These are phyloP conservation scores for Epirrhoe tristata DNA, from an alignment of 2,888 invertebrate species.

Conservation along the genomic window DNA sequence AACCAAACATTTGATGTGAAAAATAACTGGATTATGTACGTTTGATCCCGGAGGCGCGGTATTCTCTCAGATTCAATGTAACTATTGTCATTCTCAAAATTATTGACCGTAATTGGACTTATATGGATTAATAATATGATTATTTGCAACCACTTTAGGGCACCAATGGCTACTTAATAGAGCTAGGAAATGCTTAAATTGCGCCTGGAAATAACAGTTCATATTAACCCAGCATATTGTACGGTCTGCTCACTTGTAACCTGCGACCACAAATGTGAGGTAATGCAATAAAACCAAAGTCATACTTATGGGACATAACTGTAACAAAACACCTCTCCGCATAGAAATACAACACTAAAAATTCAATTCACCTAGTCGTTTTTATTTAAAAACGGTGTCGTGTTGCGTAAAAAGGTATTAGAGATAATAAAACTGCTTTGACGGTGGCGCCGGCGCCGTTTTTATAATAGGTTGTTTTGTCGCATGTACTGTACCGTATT, in stretches of 20 bases:
- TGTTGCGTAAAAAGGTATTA: constrained; percentile 60
- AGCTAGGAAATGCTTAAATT: no score
- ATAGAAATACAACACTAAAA: constrained; percentile 70
- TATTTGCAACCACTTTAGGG: no score
- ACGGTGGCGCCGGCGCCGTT: constrained; percentile 57
- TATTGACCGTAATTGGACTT: no score
- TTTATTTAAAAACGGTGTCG: constrained; percentile 61
- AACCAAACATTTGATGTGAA: not conserved
- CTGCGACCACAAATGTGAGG: not conserved
- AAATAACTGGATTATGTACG: no score
- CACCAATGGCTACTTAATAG: no score
- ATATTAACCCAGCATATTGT: no score
- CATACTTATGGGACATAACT: constrained; percentile 60
- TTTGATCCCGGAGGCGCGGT: no score
- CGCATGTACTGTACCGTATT: constrained; percentile 39
- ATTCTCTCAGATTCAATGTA: no score
- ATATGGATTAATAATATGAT: no score
- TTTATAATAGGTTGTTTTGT: constrained; percentile 54
- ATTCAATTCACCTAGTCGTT: constrained; percentile 66
- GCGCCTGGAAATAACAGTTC: no score
- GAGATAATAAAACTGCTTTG: constrained; percentile 38
- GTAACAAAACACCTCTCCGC: constrained; percentile 62
- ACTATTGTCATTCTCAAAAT: no score
- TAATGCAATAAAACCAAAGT: not conserved
- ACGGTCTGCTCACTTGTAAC: not conserved